Percentiles rank a stretch among this genome's conserved stretches.
Conservation (phyloP, 2,113 vertebrate species). For the Heterocephalus glaber region DNA sequence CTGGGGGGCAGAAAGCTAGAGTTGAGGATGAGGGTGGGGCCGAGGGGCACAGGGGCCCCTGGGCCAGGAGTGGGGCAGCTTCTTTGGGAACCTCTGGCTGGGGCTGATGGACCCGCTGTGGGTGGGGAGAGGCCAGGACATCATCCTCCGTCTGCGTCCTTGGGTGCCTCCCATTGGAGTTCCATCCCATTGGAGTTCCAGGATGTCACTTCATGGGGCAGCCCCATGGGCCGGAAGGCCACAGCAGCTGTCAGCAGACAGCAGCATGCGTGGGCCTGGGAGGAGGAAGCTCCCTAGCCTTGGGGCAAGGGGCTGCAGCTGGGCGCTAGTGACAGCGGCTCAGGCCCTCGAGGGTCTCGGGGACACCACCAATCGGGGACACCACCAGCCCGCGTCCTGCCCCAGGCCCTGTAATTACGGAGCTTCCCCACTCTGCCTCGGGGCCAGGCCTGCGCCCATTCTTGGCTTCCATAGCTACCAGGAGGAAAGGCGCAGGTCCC, state of each 20-base stretch:
- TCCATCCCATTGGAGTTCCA: not conserved
- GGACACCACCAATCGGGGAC: too few relatives aligned
- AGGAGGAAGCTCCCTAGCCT: not conserved
- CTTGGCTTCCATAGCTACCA: not conserved
- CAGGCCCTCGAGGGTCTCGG: not conserved
- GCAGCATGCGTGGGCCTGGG: not conserved
- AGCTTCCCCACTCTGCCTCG: slow-evolving; percentile 58
- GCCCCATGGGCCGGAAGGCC: too few relatives aligned
- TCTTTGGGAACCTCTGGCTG: not conserved
- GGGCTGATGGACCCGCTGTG: not conserved
- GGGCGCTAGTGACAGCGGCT: too few relatives aligned
- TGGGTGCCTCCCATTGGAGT: not conserved
- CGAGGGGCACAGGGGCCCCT: not conserved
- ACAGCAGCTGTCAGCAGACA: too few relatives aligned
- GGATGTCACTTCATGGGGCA: not conserved
- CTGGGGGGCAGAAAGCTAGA: not conserved
- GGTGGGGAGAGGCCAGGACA: not conserved
- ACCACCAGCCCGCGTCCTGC: not conserved
- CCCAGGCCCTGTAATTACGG: slow-evolving; percentile 50
- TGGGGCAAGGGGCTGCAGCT: not conserved
- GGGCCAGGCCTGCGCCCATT: slow-evolving; percentile 11
- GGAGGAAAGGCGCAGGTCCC: slow-evolving; percentile 35
- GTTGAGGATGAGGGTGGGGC: not conserved
- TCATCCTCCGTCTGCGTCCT: not conserved
- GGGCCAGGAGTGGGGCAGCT: not conserved